Evolutionary conservation across 2,888 invertebrate genomes (phyloP).

Genomic region (Cinara cedri): DNA sequence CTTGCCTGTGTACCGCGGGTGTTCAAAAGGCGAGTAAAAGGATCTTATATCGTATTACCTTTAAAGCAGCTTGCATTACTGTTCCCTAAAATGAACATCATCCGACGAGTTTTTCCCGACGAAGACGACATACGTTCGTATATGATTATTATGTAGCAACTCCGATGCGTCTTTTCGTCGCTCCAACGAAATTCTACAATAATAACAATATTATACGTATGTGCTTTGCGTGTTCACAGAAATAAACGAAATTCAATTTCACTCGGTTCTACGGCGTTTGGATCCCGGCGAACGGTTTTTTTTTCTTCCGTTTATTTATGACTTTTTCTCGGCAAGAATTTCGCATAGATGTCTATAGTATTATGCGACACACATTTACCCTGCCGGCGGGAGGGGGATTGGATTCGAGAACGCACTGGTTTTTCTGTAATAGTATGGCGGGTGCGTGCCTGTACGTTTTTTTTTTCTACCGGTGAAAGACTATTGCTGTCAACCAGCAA

Average conservation of each 20-base stretch:
- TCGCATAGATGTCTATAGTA: not conserved
- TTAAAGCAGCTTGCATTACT: not conserved
- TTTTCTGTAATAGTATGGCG: not conserved
- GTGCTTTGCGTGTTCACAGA: not conserved
- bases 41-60: slow-evolving; percentile 6
- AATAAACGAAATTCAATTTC: slow-evolving; percentile 2
- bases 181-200: not conserved
- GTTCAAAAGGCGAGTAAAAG: not conserved
- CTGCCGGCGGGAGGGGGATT: too few relatives aligned
- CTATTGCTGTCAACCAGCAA: too few relatives aligned
- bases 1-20: not conserved
- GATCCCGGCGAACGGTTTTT: not conserved
- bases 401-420: too few relatives aligned
- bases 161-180: slow-evolving; percentile 6
- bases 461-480: too few relatives aligned
- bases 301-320: not conserved
- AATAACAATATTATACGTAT: slow-evolving; percentile 24
- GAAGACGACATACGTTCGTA: too few relatives aligned
- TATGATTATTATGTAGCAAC: not conserved
- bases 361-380: too few relatives aligned
- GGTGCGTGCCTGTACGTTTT: too few relatives aligned
- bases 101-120: slow-evolving; percentile 5
- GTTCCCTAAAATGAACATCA: not conserved
- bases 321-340: not conserved
- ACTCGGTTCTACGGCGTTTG: not conserved